A percentile compares a stretch with the other conserved stretches of the same genome.
phyloP scores from a whole-genome alignment of 1,140 invertebrate genomes.

The Conopomorpha cramerella region DNA sequence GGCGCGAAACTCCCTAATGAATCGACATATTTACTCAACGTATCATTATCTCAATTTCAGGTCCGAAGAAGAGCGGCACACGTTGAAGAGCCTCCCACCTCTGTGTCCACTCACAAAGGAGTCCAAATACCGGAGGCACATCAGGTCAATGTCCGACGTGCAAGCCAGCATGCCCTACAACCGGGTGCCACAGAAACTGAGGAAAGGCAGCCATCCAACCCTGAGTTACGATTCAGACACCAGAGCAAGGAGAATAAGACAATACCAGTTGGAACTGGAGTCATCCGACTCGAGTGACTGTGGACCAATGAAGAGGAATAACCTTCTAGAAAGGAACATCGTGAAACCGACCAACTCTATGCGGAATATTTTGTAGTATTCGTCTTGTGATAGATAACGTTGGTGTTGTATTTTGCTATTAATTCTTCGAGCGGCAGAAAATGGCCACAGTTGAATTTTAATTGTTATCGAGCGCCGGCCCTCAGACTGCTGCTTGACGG shows the following conservation, averaged over 20 bases:
- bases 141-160: constrained; percentile 50
- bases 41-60: too few relatives aligned
- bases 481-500: too few relatives aligned
- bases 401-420: too few relatives aligned
- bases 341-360: constrained; percentile 45
- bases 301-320: constrained; percentile 24
- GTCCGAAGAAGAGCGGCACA: too few relatives aligned
- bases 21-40: too few relatives aligned
- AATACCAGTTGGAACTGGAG: constrained; percentile 21
- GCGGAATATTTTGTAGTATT: too few relatives aligned
- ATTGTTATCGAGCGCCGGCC: too few relatives aligned
- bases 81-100: too few relatives aligned
- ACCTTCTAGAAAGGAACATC: constrained; percentile 33
- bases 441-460: too few relatives aligned
- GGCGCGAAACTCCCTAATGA: too few relatives aligned
- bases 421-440: too few relatives aligned
- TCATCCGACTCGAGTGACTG: constrained; percentile 45
- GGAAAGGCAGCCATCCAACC: constrained; percentile 24
- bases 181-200: constrained; percentile 25
- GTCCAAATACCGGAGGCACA: constrained; percentile 39
- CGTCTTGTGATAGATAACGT: too few relatives aligned
- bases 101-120: constrained; percentile 42
- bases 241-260: constrained; percentile 21
- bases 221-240: constrained; percentile 48
- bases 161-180: constrained; percentile 41